phyloP scores from a whole-genome alignment of 2,113 vertebrate genomes.

The Neomonachus schauinslandi region DNA sequence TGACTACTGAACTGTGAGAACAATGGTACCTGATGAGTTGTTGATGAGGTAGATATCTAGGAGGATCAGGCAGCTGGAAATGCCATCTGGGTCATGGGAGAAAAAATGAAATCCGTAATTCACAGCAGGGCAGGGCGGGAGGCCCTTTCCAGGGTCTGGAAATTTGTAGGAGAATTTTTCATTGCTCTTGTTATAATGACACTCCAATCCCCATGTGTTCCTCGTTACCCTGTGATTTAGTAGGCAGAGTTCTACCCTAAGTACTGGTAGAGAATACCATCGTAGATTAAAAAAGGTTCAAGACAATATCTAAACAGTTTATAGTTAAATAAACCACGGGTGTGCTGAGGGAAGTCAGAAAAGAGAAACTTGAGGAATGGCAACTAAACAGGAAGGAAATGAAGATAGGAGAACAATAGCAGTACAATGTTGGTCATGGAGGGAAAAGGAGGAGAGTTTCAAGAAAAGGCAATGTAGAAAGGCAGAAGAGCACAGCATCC shows the following conservation, averaged over 20 bases:
- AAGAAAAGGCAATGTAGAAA: not conserved
- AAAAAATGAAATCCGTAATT: constrained; percentile 10
- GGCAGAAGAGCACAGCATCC: not conserved
- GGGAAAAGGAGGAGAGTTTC: not conserved
- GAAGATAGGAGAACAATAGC: not conserved
- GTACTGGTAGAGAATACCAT: not conserved
- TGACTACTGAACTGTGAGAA: not conserved
- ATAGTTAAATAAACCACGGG: not conserved
- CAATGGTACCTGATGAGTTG: not conserved
- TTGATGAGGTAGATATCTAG: not conserved
- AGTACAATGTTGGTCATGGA: not conserved
- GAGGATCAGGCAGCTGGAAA: not conserved
- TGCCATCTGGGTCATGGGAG: not conserved
- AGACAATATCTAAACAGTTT: not conserved
- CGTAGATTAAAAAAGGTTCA: not conserved
- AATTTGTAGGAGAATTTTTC: not conserved
- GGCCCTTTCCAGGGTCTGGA: not conserved
- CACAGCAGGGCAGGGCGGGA: not conserved
- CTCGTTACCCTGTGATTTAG: not conserved
- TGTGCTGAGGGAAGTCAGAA: not conserved
- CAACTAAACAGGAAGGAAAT: not conserved
- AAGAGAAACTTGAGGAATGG: not conserved
- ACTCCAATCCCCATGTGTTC: not conserved
- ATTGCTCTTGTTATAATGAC: not conserved
- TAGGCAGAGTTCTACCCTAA: not conserved